phyloP scores from a whole-genome alignment of 2,888 invertebrate genomes.

The Endotricha flammealis region DNA sequence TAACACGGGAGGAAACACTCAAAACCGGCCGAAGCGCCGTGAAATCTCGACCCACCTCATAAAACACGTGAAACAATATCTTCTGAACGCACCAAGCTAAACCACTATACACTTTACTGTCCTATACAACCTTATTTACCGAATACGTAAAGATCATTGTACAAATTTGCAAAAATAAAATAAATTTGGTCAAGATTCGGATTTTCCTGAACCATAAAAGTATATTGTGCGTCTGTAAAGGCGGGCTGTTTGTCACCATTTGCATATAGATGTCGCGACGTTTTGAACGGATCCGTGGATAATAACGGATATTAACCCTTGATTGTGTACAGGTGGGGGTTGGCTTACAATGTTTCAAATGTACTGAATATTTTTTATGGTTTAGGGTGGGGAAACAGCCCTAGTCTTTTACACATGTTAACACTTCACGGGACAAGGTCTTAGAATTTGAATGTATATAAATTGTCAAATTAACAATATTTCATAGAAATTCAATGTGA shows the following conservation, averaged over 20 bases:
- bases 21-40: constrained; percentile 58
- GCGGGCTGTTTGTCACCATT: constrained; percentile 74
- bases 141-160: constrained; percentile 25
- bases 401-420: too few relatives aligned
- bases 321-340: constrained; percentile 20
- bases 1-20: constrained; percentile 51
- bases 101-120: constrained; percentile 12
- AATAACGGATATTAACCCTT: constrained; percentile 22
- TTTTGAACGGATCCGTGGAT: constrained; percentile 25
- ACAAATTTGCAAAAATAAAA: constrained; percentile 8
- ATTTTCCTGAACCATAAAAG: constrained; percentile 72
- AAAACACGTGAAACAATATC: constrained; percentile 77
- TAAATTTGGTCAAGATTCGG: constrained; percentile 41
- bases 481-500: too few relatives aligned
- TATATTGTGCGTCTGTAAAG: constrained; percentile 75
- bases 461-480: too few relatives aligned
- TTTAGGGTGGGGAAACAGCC: not conserved
- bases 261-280: constrained; percentile 63
- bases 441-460: too few relatives aligned
- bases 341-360: not conserved
- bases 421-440: too few relatives aligned
- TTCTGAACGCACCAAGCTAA: constrained; percentile 30
- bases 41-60: constrained; percentile 74
- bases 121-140: constrained; percentile 19
- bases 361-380: not conserved